Conservation (phyloP, 1,140 invertebrate species). For the Rhizoglyphus robini region DNA sequence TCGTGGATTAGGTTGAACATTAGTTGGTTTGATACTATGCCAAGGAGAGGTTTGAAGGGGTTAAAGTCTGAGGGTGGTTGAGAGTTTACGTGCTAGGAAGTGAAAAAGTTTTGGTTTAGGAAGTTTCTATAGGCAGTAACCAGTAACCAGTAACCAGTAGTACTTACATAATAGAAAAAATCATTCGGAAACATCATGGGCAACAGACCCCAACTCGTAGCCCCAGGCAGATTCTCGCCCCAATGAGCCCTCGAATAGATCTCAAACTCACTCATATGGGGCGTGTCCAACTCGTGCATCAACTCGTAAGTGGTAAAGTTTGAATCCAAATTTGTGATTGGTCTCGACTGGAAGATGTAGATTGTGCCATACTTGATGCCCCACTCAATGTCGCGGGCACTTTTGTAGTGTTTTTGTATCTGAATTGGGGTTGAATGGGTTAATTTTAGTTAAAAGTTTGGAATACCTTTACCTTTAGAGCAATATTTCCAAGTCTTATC, state of each 20-base stretch:
- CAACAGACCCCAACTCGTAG: background rate
- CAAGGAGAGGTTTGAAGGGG: background rate
- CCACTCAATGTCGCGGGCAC: slow-evolving; percentile 26
- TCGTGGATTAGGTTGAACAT: too few species aligned
- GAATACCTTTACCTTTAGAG: slow-evolving; percentile 4
- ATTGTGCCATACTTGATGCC: slow-evolving; percentile 17
- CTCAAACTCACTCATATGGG: slow-evolving; percentile 16
- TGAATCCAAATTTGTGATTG: slow-evolving; percentile 20
- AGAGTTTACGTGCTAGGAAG: background rate
- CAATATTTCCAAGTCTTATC: background rate
- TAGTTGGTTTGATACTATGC: slow-evolving; percentile 4
- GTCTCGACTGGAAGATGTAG: slow-evolving; percentile 23
- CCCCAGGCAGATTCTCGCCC: slow-evolving; percentile 20
- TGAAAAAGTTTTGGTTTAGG: too few species aligned
- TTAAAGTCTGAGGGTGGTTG: background rate
- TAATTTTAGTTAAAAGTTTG: too few species aligned
- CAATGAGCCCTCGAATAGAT: slow-evolving; percentile 24
- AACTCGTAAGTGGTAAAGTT: slow-evolving; percentile 22
- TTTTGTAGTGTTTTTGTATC: slow-evolving; percentile 5
- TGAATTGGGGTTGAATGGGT: background rate
- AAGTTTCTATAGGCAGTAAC: too few species aligned
- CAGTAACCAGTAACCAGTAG: too few species aligned
- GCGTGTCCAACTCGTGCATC: slow-evolving; percentile 24
- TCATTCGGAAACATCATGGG: too few species aligned
- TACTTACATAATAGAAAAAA: too few species aligned